phyloP scores from a whole-genome alignment of 2,888 invertebrate species.

The Caenorhabditis japonica region DNA sequence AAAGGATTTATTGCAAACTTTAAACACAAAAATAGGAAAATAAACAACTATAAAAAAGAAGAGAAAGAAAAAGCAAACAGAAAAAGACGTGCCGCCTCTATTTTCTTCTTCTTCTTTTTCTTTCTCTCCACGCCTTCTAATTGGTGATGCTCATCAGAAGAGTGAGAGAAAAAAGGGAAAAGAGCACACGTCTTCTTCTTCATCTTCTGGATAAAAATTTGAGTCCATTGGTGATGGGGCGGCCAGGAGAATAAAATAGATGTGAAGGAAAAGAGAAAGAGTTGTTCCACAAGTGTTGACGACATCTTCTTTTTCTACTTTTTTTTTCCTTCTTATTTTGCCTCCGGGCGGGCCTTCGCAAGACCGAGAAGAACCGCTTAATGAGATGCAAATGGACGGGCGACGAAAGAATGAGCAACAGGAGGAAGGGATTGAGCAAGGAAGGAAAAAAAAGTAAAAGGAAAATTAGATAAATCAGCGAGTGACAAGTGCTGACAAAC shows the following conservation, averaged over 20 bases:
- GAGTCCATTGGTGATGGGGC: too few relatives aligned
- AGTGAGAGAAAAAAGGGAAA: constrained; percentile 21
- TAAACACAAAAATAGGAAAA: too few relatives aligned
- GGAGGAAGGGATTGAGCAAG: constrained; percentile 21
- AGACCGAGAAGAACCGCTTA: constrained; percentile 32
- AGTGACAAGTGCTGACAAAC: too few relatives aligned
- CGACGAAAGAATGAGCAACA: constrained; percentile 2
- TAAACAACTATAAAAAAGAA: constrained; percentile 1
- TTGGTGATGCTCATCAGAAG: constrained; percentile 39
- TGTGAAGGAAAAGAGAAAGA: constrained; percentile 15
- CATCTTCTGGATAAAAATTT: constrained; percentile 8
- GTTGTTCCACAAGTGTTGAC: constrained; percentile 38
- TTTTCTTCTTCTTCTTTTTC: too few relatives aligned
- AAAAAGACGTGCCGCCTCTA: constrained; percentile 16
- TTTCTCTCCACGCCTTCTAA: constrained; percentile 33
- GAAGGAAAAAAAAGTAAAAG: too few relatives aligned
- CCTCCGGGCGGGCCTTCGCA: constrained; percentile 30
- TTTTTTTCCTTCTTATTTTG: too few relatives aligned
- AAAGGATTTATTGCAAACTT: too few relatives aligned
- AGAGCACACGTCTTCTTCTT: constrained; percentile 23
- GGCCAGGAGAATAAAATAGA: too few relatives aligned
- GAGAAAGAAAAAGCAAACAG: constrained; percentile 24
- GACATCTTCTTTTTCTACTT: constrained; percentile 41
- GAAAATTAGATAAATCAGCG: too few relatives aligned
- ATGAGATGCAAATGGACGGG: constrained; percentile 39